Percentiles rank a stretch among this genome's conserved stretches.
Conservation (phyloP, 1,140 invertebrate genomes). For the Sminthurinus signatus region DNA sequence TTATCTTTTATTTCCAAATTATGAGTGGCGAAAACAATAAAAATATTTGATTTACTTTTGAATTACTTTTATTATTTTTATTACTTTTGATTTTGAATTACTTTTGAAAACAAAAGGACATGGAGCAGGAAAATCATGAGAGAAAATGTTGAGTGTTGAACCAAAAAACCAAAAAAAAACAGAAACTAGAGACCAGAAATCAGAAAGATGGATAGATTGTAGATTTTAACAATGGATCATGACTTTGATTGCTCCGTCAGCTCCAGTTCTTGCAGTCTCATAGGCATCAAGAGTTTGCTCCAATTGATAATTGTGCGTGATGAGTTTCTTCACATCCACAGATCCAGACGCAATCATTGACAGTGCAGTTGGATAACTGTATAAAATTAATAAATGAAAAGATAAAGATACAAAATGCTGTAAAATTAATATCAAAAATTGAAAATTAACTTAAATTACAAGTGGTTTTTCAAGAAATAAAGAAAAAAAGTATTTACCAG, state of each 20-base stretch:
- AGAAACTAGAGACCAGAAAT: too few species aligned
- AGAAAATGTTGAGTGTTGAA: too few species aligned
- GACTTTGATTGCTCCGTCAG: constrained; percentile 76
- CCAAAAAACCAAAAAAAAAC: too few species aligned
- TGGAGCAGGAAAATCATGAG: too few species aligned
- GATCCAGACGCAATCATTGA: constrained; percentile 72
- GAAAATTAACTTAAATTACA: constrained; percentile 47
- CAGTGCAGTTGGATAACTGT: constrained; percentile 75
- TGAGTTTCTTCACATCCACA: constrained; percentile 76
- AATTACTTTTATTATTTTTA: too few species aligned
- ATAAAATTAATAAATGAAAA: constrained; percentile 2
- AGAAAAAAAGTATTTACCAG: constrained; percentile 55
- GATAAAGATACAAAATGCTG: too few species aligned
- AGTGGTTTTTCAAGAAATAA: neutral
- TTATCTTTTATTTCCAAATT: too few species aligned
- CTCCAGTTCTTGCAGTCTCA: constrained; percentile 64
- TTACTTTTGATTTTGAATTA: too few species aligned
- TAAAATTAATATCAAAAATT: constrained; percentile 50
- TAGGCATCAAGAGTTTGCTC: constrained; percentile 82
- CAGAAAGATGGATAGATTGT: too few species aligned
- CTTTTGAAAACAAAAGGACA: too few species aligned
- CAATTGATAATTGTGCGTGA: constrained; percentile 81
- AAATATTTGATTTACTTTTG: too few species aligned
- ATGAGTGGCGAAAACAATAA: too few species aligned
- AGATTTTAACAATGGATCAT: constrained; percentile 44